phyloP scores from a whole-genome alignment of 1,140 invertebrate genomes.

The Drosophila subobscura region DNA sequence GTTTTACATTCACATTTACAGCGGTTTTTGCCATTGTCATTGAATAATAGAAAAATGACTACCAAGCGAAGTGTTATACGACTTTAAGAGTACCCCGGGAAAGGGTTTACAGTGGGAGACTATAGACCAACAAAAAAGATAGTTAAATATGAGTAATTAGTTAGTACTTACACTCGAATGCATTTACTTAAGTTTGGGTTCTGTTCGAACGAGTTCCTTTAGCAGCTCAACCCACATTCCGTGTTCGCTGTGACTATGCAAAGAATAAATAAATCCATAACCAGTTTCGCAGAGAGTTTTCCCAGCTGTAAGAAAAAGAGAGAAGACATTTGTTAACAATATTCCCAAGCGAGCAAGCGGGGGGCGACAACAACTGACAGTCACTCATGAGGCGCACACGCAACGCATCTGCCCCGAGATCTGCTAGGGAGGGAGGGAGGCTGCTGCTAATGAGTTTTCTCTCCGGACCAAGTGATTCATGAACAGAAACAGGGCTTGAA shows the following conservation, averaged over 20 bases:
- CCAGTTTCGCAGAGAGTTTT: slow-evolving; percentile 67
- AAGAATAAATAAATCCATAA: slow-evolving; percentile 60
- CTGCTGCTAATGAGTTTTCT: slow-evolving; percentile 67
- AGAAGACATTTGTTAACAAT: slow-evolving; percentile 58
- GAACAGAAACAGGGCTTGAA: slow-evolving; percentile 9
- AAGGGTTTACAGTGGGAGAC: too few relatives aligned
- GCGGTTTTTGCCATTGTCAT: slow-evolving; percentile 63
- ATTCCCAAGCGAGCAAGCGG: slow-evolving; percentile 47
- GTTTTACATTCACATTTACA: slow-evolving; percentile 57
- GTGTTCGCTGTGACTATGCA: slow-evolving; percentile 20
- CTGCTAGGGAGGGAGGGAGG: slow-evolving; percentile 1
- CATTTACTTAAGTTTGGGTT: too few relatives aligned
- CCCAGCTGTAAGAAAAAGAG: slow-evolving; percentile 52
- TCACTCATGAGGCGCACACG: slow-evolving; percentile 33
- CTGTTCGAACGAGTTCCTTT: too few relatives aligned
- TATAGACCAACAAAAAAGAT: too few relatives aligned
- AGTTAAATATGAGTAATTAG: too few relatives aligned
- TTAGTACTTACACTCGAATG: too few relatives aligned
- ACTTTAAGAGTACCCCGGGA: slow-evolving; percentile 1
- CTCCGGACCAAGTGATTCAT: slow-evolving; percentile 38
- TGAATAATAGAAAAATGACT: slow-evolving; percentile 56
- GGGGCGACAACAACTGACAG: slow-evolving; percentile 47
- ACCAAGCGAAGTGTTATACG: background rate
- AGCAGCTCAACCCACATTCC: background rate
- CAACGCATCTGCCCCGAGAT: slow-evolving; percentile 4